Evolutionary conservation across 64 coral and sea anemone species (phyloP).

Genomic region (Actinia equina): DNA sequence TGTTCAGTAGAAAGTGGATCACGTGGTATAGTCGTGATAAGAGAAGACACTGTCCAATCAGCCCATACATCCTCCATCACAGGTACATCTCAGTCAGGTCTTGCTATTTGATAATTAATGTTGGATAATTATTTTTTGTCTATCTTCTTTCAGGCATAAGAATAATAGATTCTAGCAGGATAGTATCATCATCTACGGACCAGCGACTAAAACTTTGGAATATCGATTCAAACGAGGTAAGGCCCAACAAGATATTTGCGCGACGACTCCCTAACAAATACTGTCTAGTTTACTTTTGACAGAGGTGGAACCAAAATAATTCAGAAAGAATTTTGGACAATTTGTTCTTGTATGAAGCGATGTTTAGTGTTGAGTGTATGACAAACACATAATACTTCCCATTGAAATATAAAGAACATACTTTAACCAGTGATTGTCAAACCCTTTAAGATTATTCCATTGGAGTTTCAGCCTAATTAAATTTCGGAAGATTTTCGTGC

Average conservation of each 20-base stretch:
- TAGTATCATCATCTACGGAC: conserved; percentile 25
- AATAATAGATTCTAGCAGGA: neutral
- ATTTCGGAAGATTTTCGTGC: too few relatives aligned
- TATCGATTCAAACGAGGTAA: neutral
- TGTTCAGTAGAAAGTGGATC: neutral
- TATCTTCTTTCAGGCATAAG: neutral
- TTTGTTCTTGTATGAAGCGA: too few relatives aligned
- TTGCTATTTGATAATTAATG: too few relatives aligned
- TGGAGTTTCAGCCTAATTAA: too few relatives aligned
- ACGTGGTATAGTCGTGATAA: conserved; percentile 31
- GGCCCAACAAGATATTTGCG: neutral
- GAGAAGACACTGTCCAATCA: conserved; percentile 39
- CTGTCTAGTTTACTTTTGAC: neutral
- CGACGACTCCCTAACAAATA: neutral
- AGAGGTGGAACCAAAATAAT: too few relatives aligned
- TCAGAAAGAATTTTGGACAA: too few relatives aligned
- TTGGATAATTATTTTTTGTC: too few relatives aligned
- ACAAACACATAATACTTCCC: too few relatives aligned
- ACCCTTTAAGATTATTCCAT: too few relatives aligned
- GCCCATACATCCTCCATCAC: conserved; percentile 89
- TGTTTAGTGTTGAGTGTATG: too few relatives aligned
- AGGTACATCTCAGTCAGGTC: conserved; percentile 36
- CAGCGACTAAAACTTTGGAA: conserved; percentile 20
- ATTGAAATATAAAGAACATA: too few relatives aligned
- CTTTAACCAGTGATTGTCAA: too few relatives aligned